phyloP scores from a whole-genome alignment of 2,797 vertebrate genomes.

The Siniperca undulata region DNA sequence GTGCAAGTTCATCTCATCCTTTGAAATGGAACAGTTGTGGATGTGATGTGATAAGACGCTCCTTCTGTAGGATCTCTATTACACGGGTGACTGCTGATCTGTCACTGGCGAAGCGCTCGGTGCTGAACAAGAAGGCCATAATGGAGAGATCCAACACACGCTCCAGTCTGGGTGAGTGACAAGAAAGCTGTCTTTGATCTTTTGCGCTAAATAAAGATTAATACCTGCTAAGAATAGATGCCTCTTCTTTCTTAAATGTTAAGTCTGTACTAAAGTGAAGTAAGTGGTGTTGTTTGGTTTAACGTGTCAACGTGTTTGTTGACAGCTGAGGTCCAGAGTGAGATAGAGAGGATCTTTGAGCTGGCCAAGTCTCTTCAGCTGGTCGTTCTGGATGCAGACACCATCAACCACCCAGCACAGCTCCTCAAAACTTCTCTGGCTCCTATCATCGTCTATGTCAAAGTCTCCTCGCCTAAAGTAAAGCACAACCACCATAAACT shows the following conservation, averaged over 20 bases:
- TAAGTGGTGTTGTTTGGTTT: constrained; percentile 16
- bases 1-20: constrained; percentile 50
- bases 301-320: constrained; percentile 8
- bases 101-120: constrained; percentile 94
- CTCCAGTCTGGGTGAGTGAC: constrained; percentile 93
- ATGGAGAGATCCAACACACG: constrained; percentile 96
- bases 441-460: constrained; percentile 96
- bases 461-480: constrained; percentile 97
- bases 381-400: constrained; percentile 95
- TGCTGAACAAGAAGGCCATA: constrained; percentile 97
- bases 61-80: constrained; percentile 92
- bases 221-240: constrained; percentile 61
- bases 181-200: constrained; percentile 40
- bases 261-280: neutral
- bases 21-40: constrained; percentile 67
- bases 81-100: constrained; percentile 97
- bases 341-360: constrained; percentile 98
- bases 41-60: constrained; percentile 68
- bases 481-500: neutral
- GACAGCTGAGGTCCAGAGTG: constrained; percentile 95
- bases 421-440: constrained; percentile 96
- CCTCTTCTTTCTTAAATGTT: constrained; percentile 23
- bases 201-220: constrained; percentile 57
- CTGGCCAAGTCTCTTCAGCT: constrained; percentile 96
- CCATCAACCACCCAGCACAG: constrained; percentile 96